phyloP scores from a whole-genome alignment of 2,888 invertebrate species.

The Tetrapedia diversipes region DNA sequence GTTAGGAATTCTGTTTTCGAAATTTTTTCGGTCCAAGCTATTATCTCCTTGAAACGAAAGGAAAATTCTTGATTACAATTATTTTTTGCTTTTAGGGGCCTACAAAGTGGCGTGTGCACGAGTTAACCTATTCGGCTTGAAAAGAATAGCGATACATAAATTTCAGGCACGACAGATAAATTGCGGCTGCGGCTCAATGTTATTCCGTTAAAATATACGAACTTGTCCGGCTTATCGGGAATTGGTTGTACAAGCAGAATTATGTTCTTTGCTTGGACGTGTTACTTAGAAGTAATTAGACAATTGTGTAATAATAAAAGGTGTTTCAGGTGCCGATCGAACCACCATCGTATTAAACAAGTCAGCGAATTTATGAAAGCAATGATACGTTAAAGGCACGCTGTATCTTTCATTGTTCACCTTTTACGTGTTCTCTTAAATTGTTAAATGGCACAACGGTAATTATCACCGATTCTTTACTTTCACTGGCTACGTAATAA shows the following conservation, averaged over 20 bases:
- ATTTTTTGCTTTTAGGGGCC: background rate
- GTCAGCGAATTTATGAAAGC: background rate
- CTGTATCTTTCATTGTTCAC: background rate
- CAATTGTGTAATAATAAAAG: background rate
- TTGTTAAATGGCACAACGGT: background rate
- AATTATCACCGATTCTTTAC: background rate
- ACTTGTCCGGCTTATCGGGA: constrained; percentile 10
- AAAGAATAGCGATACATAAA: constrained; percentile 13
- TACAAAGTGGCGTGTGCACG: too few relatives aligned
- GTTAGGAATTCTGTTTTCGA: too few relatives aligned
- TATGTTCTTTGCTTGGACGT: background rate
- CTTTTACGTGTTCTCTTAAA: background rate
- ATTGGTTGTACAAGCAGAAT: background rate
- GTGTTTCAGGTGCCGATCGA: background rate
- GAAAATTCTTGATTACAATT: background rate
- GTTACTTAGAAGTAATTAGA: background rate
- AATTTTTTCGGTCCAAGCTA: too few relatives aligned
- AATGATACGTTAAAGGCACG: too few relatives aligned
- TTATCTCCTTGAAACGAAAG: too few relatives aligned
- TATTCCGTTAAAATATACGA: constrained; percentile 3
- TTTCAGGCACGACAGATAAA: constrained; percentile 3
- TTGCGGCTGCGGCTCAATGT: constrained; percentile 9
- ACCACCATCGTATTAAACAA: background rate
- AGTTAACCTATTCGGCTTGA: background rate
- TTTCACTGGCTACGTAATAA: background rate